phyloP scores from a whole-genome alignment of 2,113 vertebrate species.

The Tenrec ecaudatus region DNA sequence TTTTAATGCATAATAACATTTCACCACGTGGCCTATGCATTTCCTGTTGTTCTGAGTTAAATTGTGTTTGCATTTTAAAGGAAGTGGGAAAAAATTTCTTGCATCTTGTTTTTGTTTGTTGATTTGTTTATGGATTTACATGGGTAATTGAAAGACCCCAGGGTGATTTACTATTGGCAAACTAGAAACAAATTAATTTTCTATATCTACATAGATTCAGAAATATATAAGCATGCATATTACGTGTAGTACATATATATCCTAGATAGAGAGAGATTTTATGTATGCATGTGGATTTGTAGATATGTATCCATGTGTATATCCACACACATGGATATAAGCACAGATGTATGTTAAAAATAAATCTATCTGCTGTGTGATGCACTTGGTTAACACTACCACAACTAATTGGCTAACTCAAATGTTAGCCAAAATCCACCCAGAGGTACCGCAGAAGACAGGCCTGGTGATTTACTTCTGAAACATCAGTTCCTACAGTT shows the following conservation, averaged over 20 bases:
- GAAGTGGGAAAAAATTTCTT: neutral
- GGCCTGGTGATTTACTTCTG: neutral
- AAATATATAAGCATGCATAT: neutral
- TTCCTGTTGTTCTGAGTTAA: neutral
- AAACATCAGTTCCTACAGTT: neutral
- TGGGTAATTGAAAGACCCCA: neutral
- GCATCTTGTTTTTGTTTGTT: neutral
- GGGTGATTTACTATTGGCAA: neutral
- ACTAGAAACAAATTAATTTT: neutral
- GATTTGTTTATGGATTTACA: neutral
- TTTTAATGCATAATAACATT: fast-evolving
- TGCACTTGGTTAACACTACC: neutral
- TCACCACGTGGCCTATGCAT: fast-evolving
- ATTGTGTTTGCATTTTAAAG: constrained; percentile 45
- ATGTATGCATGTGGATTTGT: neutral
- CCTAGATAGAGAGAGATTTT: neutral
- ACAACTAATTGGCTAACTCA: neutral
- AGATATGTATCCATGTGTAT: neutral
- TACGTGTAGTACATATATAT: neutral
- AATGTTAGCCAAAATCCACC: neutral
- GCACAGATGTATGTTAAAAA: neutral
- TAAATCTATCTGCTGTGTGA: neutral
- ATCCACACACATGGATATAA: neutral
- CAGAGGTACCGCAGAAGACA: neutral
- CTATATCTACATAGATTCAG: neutral